These are phyloP conservation scores for Leucophora obtusa DNA, from an alignment of 2,888 invertebrate species.

Conservation along the genomic window DNA sequence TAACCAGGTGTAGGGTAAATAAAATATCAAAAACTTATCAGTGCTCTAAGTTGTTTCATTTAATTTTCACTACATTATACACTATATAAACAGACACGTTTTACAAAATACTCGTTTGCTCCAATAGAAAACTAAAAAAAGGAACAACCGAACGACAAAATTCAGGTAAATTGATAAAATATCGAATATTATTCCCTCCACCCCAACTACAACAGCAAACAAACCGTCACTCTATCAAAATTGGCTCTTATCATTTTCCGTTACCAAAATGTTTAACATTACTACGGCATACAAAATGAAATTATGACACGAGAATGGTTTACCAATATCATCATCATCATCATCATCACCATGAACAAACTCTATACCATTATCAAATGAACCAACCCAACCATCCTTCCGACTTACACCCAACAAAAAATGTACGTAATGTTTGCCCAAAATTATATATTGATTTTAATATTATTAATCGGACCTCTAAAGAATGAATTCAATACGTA, in stretches of 20 bases:
- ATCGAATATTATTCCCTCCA: conserved; percentile 27
- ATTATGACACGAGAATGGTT: conserved; percentile 49
- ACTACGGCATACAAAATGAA: conserved; percentile 38
- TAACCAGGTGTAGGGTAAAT: not conserved
- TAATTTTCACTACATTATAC: conserved; percentile 30
- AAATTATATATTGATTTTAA: conserved; percentile 48
- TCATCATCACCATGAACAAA: conserved; percentile 4
- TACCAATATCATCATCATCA: conserved; percentile 21
- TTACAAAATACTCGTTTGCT: not conserved
- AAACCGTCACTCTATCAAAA: conserved; percentile 22
- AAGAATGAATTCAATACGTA: not conserved
- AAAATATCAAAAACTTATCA: conserved; percentile 37
- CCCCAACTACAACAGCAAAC: not conserved
- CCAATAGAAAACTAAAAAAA: conserved; percentile 12
- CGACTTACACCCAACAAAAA: conserved; percentile 4
- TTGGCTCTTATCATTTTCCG: conserved; percentile 56
- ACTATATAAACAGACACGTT: conserved; percentile 15
- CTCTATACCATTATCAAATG: too few species aligned
- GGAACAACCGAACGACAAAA: conserved; percentile 5
- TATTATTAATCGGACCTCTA: conserved; percentile 24
- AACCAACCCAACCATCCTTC: conserved; percentile 4
- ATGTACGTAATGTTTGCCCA: conserved; percentile 2
- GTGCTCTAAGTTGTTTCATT: conserved; percentile 15
- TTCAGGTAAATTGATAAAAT: conserved; percentile 57
- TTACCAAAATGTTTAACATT: conserved; percentile 54